These are phyloP conservation scores for Cataglyphis livida DNA, from an alignment of 2,888 invertebrate genomes.

Conservation along the genomic window DNA sequence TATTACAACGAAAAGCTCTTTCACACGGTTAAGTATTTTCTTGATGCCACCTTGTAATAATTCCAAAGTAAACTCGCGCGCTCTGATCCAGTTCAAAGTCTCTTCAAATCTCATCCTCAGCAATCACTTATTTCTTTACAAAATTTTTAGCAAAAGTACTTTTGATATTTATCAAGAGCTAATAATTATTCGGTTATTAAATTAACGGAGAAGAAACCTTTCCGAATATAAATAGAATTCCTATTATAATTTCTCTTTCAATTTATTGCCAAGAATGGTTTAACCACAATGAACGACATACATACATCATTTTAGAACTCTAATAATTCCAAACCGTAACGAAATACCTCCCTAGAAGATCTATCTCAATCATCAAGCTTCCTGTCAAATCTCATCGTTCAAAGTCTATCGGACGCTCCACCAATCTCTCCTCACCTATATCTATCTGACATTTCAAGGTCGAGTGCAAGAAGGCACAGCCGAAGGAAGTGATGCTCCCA, in stretches of 20 bases:
- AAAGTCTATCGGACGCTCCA: neutral
- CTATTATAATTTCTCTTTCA: neutral
- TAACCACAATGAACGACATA: neutral
- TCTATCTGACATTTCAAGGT: slow-evolving; percentile 89
- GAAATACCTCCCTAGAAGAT: neutral
- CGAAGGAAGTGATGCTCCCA: slow-evolving; percentile 99
- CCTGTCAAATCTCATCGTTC: neutral
- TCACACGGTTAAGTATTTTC: slow-evolving; percentile 61
- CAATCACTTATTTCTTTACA: slow-evolving; percentile 34
- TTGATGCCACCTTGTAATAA: slow-evolving; percentile 69
- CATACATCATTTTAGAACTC: neutral
- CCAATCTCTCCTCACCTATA: neutral
- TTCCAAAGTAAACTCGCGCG: slow-evolving; percentile 24
- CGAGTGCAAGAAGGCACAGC: slow-evolving; percentile 99
- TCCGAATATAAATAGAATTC: neutral
- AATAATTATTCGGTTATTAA: neutral
- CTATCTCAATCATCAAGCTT: neutral
- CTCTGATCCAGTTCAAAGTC: slow-evolving; percentile 50
- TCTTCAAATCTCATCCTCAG: slow-evolving; percentile 65
- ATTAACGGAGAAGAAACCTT: neutral
- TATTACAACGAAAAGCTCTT: slow-evolving; percentile 55
- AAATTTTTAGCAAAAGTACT: slow-evolving; percentile 1
- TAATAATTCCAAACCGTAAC: neutral
- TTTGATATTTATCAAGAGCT: neutral
- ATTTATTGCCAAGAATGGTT: neutral